Evolutionary conservation across 2,888 invertebrate species (phyloP).

Genomic region (Plebejus melissa): DNA sequence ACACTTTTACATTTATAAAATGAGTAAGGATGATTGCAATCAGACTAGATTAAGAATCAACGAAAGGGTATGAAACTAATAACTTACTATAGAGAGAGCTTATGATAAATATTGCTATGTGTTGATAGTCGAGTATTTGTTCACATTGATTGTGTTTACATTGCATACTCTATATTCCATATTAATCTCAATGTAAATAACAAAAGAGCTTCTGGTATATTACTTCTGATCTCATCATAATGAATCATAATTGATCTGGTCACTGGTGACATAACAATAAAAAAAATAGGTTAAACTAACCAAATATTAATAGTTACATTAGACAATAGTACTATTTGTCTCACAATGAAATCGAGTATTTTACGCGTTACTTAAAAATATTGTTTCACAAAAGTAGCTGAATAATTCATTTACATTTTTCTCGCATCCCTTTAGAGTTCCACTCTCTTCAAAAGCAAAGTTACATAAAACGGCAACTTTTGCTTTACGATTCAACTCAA

Average conservation of each 20-base stretch:
- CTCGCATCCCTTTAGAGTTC: slow-evolving; percentile 2
- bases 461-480: slow-evolving; percentile 8
- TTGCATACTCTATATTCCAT: slow-evolving; percentile 1
- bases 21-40: not conserved
- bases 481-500: not conserved
- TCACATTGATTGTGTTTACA: slow-evolving; percentile 11
- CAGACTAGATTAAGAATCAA: not conserved
- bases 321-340: no score
- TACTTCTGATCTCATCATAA: no score
- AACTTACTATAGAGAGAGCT: not conserved
- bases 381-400: not conserved
- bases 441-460: slow-evolving; percentile 13
- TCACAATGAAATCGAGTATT: not conserved
- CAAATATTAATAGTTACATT: no score
- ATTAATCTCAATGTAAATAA: not conserved
- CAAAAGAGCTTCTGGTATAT: no score
- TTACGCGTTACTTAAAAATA: not conserved
- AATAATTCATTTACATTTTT: slow-evolving; percentile 9
- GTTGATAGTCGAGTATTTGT: not conserved
- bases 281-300: no score
- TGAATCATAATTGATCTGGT: no score
- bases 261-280: no score
- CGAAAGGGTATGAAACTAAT: not conserved
- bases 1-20: not conserved
- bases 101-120: not conserved